These are phyloP conservation scores for Xyrichtys novacula DNA, from an alignment of 2,797 vertebrate genomes.

Conservation along the genomic window DNA sequence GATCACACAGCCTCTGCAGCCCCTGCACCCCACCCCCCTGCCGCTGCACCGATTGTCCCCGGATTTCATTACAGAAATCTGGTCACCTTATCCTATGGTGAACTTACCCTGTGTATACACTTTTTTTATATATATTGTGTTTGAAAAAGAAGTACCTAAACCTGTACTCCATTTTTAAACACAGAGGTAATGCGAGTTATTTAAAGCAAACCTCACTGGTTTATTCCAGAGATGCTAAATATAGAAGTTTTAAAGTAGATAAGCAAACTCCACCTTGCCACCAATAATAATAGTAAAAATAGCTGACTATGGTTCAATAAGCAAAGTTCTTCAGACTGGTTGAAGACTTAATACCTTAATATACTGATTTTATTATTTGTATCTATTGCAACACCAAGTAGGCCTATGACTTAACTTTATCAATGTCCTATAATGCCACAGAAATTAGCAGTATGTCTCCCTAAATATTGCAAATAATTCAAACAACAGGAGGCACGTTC, in stretches of 20 bases:
- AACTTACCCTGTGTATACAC: too few species aligned
- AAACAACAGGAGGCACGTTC: background rate
- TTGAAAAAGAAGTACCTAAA: too few species aligned
- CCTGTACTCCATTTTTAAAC: too few species aligned
- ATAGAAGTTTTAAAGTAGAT: conserved; percentile 15
- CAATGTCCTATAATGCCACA: background rate
- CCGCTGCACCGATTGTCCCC: too few species aligned
- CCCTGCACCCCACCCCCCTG: too few species aligned
- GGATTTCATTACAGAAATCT: too few species aligned
- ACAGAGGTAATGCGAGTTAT: conserved; percentile 14
- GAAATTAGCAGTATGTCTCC: background rate
- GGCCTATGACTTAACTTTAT: too few species aligned
- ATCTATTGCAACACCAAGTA: too few species aligned
- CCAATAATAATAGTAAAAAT: background rate
- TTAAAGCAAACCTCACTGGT: conserved; percentile 22
- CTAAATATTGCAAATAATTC: background rate
- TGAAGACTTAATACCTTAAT: background rate
- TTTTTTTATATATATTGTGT: too few species aligned
- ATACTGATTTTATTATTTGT: background rate
- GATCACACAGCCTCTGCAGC: too few species aligned
- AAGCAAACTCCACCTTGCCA: conserved; percentile 9
- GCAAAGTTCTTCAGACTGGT: background rate
- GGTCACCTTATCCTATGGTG: too few species aligned
- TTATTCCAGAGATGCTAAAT: conserved; percentile 17
- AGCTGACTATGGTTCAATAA: background rate